Percentiles rank a stretch among this genome's conserved stretches.
phyloP scores from a whole-genome alignment of 2,113 vertebrate genomes.

The Haplochromis burtoni region DNA sequence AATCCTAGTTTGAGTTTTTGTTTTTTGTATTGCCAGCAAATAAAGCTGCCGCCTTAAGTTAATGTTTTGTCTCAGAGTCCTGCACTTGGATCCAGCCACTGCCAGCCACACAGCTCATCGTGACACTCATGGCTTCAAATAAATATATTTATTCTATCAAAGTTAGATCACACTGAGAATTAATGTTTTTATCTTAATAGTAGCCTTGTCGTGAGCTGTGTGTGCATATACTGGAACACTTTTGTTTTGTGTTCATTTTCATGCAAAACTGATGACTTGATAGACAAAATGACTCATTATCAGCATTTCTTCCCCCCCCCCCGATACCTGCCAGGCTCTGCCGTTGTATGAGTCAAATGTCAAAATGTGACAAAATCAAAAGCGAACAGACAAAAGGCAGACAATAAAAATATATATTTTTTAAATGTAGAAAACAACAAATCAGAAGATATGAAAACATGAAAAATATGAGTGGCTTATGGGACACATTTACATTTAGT shows the following conservation, averaged over 20 bases:
- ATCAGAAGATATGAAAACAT: neutral
- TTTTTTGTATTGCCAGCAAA: neutral
- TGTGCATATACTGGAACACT: neutral
- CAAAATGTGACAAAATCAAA: neutral
- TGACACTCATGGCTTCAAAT: neutral
- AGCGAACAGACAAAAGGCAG: neutral
- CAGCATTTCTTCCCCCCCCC: neutral
- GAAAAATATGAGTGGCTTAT: neutral
- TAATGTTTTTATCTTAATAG: neutral
- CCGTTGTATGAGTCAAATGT: neutral
- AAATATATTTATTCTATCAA: neutral
- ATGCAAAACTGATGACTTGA: neutral
- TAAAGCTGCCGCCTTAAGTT: neutral
- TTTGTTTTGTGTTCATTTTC: neutral
- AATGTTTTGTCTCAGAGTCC: neutral
- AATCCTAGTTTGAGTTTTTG: no score
- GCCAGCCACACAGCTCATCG: neutral
- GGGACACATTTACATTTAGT: slow-evolving; percentile 27
- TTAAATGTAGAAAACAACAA: neutral
- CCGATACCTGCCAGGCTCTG: neutral
- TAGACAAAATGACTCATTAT: neutral
- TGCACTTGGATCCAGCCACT: neutral
- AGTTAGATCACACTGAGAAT: neutral
- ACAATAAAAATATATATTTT: neutral
- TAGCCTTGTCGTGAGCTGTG: neutral